Evolutionary conservation across 1,140 invertebrate species (phyloP), one percentile per base, ranked within the genome.

Genomic region (Vanessa tameamea): DNA sequence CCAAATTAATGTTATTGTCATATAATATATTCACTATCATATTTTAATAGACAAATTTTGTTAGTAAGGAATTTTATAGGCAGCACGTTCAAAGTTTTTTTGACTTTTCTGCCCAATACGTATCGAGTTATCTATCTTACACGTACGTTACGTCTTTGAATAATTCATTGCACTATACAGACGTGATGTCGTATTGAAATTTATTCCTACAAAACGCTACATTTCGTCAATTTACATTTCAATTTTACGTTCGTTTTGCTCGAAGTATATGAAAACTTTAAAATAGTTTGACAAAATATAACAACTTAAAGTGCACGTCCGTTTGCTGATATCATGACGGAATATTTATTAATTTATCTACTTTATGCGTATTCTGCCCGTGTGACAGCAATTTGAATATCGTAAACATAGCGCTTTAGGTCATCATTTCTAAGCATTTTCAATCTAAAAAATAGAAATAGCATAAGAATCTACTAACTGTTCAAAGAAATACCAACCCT

Each of bases 341-440:
- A 43, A 43, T 43, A 43, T 43, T 43, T 43, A 43, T 43, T 43
- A 5, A 43, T 43, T 43, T 43, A 43, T 43, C 37, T 43, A 11
- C 37, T 43, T 43, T 43, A 43, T 15, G 50, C 50, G 20, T 57
- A 57, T 57, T 61, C 26, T 37, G 26, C 14, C 15, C 14, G 31
- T 3, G 64, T 66, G 82, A 81, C 79, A 85, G 75, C 82, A 88
- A 85, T 86, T 37, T 85, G 78, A 87, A 86, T 86, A 88, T 78
- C 78, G 83, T 85, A 87, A 87, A 84, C 82, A 88, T 82, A 75
- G 78, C 81, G 53, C 57, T 31, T 61, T 61, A 61, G 57, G 79
- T 78, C 81, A 84, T 80, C 81, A 83, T 87, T 86, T 82, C 82
- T 82, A 78, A 82, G 78, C 79, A 83, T 79, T 82, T 16, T 65